Percentiles rank a stretch among this genome's conserved stretches.
These are phyloP conservation scores for Darevskia mixta DNA, from an alignment of 2,797 vertebrate genomes.

Conservation along the genomic window DNA sequence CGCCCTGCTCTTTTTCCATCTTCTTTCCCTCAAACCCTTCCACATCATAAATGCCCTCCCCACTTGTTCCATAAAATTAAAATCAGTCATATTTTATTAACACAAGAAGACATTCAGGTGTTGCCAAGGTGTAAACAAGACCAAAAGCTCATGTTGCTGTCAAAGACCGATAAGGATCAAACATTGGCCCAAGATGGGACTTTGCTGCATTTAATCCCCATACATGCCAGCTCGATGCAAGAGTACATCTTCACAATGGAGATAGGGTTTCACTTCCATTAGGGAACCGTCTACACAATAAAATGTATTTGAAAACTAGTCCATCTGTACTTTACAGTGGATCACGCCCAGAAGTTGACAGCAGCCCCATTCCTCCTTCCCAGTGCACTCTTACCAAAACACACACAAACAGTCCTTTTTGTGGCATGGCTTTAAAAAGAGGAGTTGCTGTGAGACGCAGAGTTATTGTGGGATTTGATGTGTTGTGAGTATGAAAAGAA, in stretches of 20 bases:
- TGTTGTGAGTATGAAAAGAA: not conserved
- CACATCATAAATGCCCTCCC: not conserved
- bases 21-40: not conserved
- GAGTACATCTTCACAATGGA: not conserved
- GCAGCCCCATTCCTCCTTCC: not conserved
- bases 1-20: not conserved
- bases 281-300: not conserved
- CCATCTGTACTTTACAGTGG: not conserved
- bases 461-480: not conserved
- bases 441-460: not conserved
- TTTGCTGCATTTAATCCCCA: not conserved
- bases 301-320: not conserved
- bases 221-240: not conserved
- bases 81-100: not conserved
- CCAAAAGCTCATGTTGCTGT: not conserved
- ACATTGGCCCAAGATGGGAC: not conserved
- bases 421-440: not conserved
- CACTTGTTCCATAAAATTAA: not conserved
- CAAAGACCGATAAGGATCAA: conserved; percentile 12
- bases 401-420: not conserved
- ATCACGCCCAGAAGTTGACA: not conserved
- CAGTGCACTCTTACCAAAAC: not conserved
- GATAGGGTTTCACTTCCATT: conserved; percentile 9
- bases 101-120: not conserved
- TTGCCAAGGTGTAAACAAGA: conserved; percentile 7